A percentile compares a stretch with the other conserved stretches of the same genome.
These are phyloP conservation scores for Patella ulyssiponensis DNA, from an alignment of 2,888 invertebrate species.

Conservation along the genomic window DNA sequence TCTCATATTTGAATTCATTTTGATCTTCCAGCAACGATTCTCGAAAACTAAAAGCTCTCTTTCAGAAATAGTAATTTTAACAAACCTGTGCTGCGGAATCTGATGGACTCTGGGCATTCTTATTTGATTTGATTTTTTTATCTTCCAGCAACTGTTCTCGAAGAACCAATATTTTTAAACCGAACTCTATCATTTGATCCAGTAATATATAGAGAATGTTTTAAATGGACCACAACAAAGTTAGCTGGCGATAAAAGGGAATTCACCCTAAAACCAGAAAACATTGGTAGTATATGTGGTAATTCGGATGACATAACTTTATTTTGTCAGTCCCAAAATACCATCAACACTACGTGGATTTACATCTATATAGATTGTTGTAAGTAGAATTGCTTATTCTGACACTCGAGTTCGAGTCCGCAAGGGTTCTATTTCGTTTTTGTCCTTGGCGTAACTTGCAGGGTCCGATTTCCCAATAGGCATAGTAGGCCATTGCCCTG, in stretches of 20 bases:
- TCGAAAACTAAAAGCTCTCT: no score
- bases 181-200: not conserved
- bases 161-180: not conserved
- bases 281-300: not conserved
- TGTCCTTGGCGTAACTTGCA: no score
- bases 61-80: no score
- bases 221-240: not conserved
- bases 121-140: no score
- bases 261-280: not conserved
- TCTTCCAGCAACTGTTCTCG: not conserved
- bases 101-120: no score
- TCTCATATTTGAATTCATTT: no score
- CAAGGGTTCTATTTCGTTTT: no score
- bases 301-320: not conserved
- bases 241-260: not conserved
- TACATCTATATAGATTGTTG: not conserved
- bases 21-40: no score
- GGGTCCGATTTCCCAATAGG: no score
- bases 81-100: no score
- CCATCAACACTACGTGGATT: not conserved
- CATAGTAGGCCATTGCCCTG: no score
- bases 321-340: not conserved
- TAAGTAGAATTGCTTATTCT: not conserved
- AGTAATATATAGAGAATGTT: not conserved
- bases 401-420: no score